A percentile compares a stretch with the other conserved stretches of the same genome.
Conservation (phyloP, 2,888 invertebrate genomes). For the Linyphia triangularis region DNA sequence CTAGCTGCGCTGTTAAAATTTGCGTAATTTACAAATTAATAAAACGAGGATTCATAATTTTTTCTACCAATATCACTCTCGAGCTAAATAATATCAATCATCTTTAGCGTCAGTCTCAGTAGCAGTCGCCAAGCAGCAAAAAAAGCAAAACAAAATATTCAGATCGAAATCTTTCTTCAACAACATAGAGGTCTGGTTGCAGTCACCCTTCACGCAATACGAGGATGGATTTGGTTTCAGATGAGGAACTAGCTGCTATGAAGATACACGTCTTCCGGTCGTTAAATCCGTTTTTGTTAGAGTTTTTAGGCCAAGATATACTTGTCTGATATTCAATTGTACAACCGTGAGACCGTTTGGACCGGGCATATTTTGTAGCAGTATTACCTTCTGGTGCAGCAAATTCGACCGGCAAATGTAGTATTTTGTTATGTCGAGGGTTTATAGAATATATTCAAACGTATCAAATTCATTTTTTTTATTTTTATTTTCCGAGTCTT, state of each 20-base stretch:
- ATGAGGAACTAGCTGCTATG: conserved; percentile 31
- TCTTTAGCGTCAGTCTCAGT: conserved; percentile 55
- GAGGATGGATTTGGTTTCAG: conserved; percentile 26
- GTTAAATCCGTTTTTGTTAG: conserved; percentile 1
- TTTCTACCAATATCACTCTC: not conserved
- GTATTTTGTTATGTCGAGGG: too few species aligned
- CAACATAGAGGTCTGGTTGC: conserved; percentile 29
- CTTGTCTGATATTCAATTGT: conserved; percentile 1
- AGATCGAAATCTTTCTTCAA: conserved; percentile 26
- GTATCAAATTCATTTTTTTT: too few species aligned
- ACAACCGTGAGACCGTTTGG: not conserved
- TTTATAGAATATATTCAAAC: too few species aligned
- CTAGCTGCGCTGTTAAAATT: too few species aligned
- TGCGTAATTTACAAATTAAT: too few species aligned
- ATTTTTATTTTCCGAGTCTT: too few species aligned
- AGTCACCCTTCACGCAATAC: conserved; percentile 5
- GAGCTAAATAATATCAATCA: conserved; percentile 30
- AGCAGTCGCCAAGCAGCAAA: conserved; percentile 4
- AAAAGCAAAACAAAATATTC: not conserved
- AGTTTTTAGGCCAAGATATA: not conserved
- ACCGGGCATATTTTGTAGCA: too few species aligned
- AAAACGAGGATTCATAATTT: not conserved
- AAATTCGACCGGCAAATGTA: too few species aligned
- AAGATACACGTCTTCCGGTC: conserved; percentile 34
- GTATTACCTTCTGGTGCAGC: too few species aligned